These are phyloP conservation scores for Conger conger DNA, from an alignment of 2,113 vertebrate species.

Conservation along the genomic window DNA sequence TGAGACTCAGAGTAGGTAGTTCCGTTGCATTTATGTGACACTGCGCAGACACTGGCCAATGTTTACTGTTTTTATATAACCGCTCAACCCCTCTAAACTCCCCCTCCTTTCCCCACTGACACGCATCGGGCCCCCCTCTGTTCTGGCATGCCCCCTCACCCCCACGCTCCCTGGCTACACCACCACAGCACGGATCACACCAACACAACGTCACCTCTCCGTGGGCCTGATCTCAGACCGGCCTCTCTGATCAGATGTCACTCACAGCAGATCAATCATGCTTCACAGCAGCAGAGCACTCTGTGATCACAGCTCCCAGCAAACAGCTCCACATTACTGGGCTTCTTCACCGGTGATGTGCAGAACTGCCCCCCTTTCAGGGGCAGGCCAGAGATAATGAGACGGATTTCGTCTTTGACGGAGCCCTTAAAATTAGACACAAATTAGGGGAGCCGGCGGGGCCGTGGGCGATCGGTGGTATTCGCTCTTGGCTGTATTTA, in stretches of 20 bases:
- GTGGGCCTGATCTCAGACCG: background rate
- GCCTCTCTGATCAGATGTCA: background rate
- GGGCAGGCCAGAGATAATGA: background rate
- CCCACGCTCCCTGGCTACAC: background rate
- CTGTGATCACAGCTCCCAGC: background rate
- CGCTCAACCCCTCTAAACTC: background rate
- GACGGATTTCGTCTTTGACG: background rate
- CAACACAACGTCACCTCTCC: background rate
- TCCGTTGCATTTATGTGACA: background rate
- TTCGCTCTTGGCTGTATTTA: background rate
- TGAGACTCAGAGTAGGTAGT: background rate
- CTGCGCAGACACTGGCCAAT: background rate
- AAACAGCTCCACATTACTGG: background rate
- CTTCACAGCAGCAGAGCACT: background rate
- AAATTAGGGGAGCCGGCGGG: background rate
- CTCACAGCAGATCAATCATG: background rate
- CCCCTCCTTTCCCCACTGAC: background rate
- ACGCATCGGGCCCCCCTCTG: background rate
- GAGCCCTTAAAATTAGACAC: background rate
- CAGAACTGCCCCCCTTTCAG: background rate
- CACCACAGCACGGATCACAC: background rate
- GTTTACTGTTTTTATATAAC: background rate
- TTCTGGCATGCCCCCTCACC: no score
- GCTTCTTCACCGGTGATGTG: background rate
- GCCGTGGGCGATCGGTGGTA: background rate